Base-by-base conservation (phyloP, 1,140 invertebrate genomes). In the Microvelia longipes region DNA sequence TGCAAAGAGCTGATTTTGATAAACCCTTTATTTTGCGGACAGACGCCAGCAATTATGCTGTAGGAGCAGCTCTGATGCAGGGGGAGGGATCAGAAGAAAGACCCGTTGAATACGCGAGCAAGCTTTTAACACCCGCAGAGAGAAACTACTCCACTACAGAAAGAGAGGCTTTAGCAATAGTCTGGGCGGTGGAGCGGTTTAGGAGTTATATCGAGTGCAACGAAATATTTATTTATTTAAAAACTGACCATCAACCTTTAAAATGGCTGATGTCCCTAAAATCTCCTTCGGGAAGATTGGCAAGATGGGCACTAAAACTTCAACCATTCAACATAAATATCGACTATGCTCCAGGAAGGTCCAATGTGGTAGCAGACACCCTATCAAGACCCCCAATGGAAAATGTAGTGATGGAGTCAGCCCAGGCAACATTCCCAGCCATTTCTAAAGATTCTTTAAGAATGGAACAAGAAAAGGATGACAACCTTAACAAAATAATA, bases 131-230 rank as follows among this genome's bases (percentile, higher is more conserved):
- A 73, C 65, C 11, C 11, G 63, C 73, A 13, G 81, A 84, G 75
- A 72, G 63, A 61, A 81, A 82, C 28, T 83, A 81, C 69, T 73
- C 73, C 1, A 75, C 75, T 2, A 80, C 79, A 0, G 81, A 85
- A 73, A 73, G 75, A 68, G 82, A 84, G 77, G 78, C 77, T 68
- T 71, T 73, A 11, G 80, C n/a, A n/a, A n/a, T 83, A 25, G 67
- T 83, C 1, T 77, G 75, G 73, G 77, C 76, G 1, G 73, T 82
- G 0, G 73, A 79, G 62, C 75, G 79, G 29, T 80, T 78, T 65
- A 65, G 74, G 19, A 68, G 28, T 0, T 77, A 75, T 62, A 67
- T 78, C 28, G 75, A 79, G 66, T 76, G 75, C 14, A 75, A 19
- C 19, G 35, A 50, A 50, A 50, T 50, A 5, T 11, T 11, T 50